Evolutionary conservation across 2,888 invertebrate species (phyloP).

Genomic region (Morpho deidamia): DNA sequence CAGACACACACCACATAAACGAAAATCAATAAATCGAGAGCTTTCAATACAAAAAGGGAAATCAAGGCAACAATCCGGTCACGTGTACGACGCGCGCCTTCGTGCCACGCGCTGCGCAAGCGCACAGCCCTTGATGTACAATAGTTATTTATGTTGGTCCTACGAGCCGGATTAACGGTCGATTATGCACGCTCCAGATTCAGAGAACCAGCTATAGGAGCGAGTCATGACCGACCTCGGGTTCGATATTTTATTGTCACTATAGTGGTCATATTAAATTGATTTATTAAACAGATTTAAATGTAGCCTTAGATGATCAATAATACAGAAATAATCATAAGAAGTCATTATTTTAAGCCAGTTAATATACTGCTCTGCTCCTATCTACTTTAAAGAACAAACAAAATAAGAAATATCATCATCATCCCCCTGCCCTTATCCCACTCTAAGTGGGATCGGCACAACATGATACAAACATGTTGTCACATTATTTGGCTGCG

Average conservation of each 20-base stretch:
- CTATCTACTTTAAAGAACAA: too few relatives aligned
- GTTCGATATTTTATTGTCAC: neutral
- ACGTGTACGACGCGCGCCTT: conserved; percentile 68
- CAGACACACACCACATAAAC: neutral
- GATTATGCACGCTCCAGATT: conserved; percentile 74
- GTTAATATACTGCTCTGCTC: too few relatives aligned
- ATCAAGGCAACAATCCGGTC: conserved; percentile 56
- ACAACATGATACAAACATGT: too few relatives aligned
- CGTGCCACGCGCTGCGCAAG: conserved; percentile 60
- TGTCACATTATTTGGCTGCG: too few relatives aligned
- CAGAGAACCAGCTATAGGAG: conserved; percentile 59
- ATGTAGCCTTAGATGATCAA: too few relatives aligned
- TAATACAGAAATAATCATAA: too few relatives aligned
- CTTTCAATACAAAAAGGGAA: conserved; percentile 60
- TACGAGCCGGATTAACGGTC: conserved; percentile 67
- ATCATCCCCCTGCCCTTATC: too few relatives aligned
- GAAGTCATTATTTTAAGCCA: too few relatives aligned
- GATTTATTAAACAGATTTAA: too few relatives aligned
- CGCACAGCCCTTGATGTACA: conserved; percentile 38
- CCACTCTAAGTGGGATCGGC: too few relatives aligned
- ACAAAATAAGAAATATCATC: too few relatives aligned
- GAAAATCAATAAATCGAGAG: conserved; percentile 21
- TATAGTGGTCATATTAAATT: too few relatives aligned
- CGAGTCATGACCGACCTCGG: conserved; percentile 46
- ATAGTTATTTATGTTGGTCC: conserved; percentile 51